Evolutionary conservation across 2,797 vertebrate genomes (phyloP).

Genomic region (Podarcis lilfordi): DNA sequence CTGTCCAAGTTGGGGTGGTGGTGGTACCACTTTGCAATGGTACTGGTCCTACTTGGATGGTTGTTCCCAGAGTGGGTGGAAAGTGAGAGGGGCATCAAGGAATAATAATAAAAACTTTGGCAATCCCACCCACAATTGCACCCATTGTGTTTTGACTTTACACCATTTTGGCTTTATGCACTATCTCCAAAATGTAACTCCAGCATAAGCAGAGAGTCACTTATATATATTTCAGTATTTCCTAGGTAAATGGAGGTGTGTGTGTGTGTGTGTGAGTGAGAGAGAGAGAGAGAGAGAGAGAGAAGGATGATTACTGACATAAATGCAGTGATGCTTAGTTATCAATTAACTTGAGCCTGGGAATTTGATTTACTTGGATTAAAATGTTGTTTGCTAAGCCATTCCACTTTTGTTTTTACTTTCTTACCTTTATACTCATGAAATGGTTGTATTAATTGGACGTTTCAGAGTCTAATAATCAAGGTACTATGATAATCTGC

Average conservation of each 20-base stretch:
- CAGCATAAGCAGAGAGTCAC: not conserved
- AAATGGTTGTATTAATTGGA: not conserved
- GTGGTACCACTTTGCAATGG: no score
- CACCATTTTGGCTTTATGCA: no score
- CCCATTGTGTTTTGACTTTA: no score
- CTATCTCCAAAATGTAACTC: no score
- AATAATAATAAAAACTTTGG: no score
- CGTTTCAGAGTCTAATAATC: not conserved
- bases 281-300: no score
- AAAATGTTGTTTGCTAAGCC: not conserved
- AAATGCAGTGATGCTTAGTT: not conserved
- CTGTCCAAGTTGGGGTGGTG: no score
- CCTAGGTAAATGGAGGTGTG: not conserved
- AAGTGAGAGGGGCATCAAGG: no score
- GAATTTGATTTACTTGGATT: not conserved
- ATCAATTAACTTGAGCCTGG: not conserved
- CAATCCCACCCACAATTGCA: no score
- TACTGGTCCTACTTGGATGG: no score
- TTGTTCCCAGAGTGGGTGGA: no score
- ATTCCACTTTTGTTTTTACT: not conserved
- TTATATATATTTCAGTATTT: not conserved
- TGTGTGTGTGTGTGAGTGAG: no score
- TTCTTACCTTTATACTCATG: not conserved
- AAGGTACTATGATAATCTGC: conserved; percentile 5
- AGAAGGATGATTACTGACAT: not conserved